Percentiles rank a stretch among this genome's conserved stretches.
These are phyloP conservation scores for Strigops habroptila DNA, from an alignment of 2,113 vertebrate genomes.

Conservation along the genomic window DNA sequence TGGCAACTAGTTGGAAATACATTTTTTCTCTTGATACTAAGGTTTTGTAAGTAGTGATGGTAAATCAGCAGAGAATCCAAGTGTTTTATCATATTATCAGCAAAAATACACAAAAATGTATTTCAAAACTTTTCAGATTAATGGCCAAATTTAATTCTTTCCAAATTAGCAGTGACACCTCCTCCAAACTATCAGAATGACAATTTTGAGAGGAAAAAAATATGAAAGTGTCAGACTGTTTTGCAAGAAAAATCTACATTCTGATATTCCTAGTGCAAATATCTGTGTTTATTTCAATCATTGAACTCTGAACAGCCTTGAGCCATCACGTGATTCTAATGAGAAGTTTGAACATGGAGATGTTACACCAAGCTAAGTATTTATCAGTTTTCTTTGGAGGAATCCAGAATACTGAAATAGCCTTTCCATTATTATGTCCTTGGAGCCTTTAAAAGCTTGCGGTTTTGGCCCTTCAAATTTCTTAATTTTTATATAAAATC, in stretches of 20 bases:
- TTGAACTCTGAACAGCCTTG: neutral
- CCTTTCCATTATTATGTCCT: neutral
- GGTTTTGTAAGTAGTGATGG: neutral
- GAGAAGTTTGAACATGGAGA: neutral
- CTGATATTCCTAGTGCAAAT: neutral
- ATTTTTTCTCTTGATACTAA: neutral
- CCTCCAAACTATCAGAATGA: neutral
- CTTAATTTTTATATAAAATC: neutral
- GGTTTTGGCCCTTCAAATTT: neutral
- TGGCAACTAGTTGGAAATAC: neutral
- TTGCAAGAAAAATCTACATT: neutral
- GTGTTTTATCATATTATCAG: neutral
- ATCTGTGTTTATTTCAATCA: neutral
- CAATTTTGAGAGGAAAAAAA: neutral
- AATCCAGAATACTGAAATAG: neutral
- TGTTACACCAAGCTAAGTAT: neutral
- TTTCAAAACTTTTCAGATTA: neutral
- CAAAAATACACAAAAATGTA: rapidly evolving
- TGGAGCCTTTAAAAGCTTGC: neutral
- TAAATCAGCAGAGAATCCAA: neutral
- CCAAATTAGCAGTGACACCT: neutral
- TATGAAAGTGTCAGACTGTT: neutral
- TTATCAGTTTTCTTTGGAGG: neutral
- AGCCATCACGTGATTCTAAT: neutral
- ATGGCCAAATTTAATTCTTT: neutral